Evolutionary conservation across 2,113 vertebrate genomes (phyloP).

Genomic region (Andinoacara biseriatus): DNA sequence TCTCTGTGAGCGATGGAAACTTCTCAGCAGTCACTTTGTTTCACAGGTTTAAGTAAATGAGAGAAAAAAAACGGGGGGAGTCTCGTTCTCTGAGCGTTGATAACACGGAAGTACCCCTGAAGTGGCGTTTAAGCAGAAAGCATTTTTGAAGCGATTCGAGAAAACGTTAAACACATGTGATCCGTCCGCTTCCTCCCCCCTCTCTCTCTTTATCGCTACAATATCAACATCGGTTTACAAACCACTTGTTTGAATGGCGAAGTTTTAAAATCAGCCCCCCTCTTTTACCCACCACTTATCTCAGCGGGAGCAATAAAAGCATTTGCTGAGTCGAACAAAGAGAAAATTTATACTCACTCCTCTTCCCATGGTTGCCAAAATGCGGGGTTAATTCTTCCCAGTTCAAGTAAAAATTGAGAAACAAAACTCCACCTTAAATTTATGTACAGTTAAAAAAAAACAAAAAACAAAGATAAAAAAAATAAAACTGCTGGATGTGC

Average conservation of each 20-base stretch:
- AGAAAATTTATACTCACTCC: conserved; percentile 77
- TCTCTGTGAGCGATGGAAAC: conserved; percentile 24
- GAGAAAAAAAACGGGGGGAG: not conserved
- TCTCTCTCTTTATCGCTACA: not conserved
- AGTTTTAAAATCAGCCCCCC: not conserved
- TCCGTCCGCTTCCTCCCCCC: not conserved
- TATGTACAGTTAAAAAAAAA: conserved; percentile 45
- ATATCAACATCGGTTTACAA: not conserved
- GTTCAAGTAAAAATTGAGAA: conserved; percentile 47
- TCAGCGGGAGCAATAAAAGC: not conserved
- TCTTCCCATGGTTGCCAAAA: conserved; percentile 77
- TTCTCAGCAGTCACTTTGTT: not conserved
- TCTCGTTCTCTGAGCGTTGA: not conserved
- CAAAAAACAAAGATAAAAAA: conserved; percentile 19
- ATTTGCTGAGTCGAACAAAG: not conserved
- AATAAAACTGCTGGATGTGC: conserved; percentile 42
- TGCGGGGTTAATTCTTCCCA: conserved; percentile 47
- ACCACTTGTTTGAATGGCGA: conserved; percentile 61
- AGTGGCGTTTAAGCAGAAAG: not conserved
- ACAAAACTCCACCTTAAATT: conserved; percentile 59
- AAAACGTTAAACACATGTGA: conserved; percentile 7
- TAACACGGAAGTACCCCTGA: conserved; percentile 38
- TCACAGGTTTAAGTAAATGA: not conserved
- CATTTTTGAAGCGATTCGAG: not conserved
- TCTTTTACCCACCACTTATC: not conserved